A percentile compares a stretch with the other conserved stretches of the same genome.
These are phyloP conservation scores for Hypomecis atomaria DNA, from an alignment of 2,888 invertebrate species.

Conservation along the genomic window DNA sequence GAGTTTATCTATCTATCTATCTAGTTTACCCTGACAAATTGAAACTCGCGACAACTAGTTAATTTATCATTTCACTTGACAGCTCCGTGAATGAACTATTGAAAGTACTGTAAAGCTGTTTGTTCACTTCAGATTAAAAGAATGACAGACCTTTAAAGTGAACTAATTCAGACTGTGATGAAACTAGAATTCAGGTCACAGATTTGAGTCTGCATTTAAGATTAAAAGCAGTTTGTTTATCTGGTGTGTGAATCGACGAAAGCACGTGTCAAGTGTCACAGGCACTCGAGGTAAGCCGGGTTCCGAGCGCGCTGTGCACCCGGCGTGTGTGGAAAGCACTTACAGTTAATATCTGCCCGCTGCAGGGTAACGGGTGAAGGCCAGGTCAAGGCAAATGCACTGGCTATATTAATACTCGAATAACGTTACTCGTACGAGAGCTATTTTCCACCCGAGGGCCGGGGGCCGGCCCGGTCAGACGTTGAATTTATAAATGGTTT, in stretches of 20 bases:
- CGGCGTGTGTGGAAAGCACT: slow-evolving; percentile 32
- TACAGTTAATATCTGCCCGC: slow-evolving; percentile 42
- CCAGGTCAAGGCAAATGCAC: slow-evolving; percentile 73
- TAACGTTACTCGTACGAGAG: slow-evolving; percentile 29
- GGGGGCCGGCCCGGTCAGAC: slow-evolving; percentile 29
- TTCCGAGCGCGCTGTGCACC: slow-evolving; percentile 23
- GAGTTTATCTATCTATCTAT: no score
- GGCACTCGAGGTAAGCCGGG: slow-evolving; percentile 19
- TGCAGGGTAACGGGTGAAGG: slow-evolving; percentile 56
- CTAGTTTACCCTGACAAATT: slow-evolving; percentile 14
- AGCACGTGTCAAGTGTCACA: slow-evolving; percentile 36
- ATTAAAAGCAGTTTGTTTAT: slow-evolving; percentile 4
- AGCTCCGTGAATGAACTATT: slow-evolving; percentile 30
- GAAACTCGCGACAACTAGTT: slow-evolving; percentile 26
- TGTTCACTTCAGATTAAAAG: neutral
- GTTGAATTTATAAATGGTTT: slow-evolving; percentile 28
- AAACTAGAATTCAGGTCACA: slow-evolving; percentile 1
- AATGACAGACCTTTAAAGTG: neutral
- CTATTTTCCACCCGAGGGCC: slow-evolving; percentile 56
- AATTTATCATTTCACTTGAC: slow-evolving; percentile 36
- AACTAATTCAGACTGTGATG: neutral
- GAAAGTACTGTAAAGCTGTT: slow-evolving; percentile 13
- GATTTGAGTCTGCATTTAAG: neutral
- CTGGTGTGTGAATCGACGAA: slow-evolving; percentile 13
- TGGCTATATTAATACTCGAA: slow-evolving; percentile 52